Base-by-base conservation (phyloP, 2,113 vertebrate genomes). In the Oncorhynchus nerka region DNA sequence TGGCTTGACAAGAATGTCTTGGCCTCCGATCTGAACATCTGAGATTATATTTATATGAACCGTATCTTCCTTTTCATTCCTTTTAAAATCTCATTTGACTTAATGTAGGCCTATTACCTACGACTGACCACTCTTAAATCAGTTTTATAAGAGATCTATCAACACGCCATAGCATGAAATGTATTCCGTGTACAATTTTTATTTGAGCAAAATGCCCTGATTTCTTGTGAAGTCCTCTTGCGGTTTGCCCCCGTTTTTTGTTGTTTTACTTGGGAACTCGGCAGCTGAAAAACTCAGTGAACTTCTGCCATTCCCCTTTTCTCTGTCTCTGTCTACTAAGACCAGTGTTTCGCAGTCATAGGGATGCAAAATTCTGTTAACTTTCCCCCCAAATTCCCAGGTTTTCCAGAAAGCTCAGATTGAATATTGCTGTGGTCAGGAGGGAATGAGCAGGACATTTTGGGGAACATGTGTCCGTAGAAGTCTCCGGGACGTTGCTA, bases 261-360 rank as follows among this genome's bases (percentile, higher is more conserved):
- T 84, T 80, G 79, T 79, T 88, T 87, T 84, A 48, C 64, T 84
- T 84, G 82, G 79, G 80, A 81, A 80, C 78, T 76, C 9, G 49
- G 49, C 69, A 69, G 80, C 70, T 3, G 75, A 72, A 83, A 81
- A 90, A 90, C 89, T 83, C 79, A 0, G 61, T 86, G 89, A 89
- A 88, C 86, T 79, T 57, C 55, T 24, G 59, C 16, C 59, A 3
- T n/a, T 24, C n/a, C 16, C n/a, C 0, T 11, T 9, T 5, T 57
- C 55, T 57, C 55, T 57, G 4, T 55, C 57, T 62, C 59, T 24
- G 59, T 62, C 59, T 24, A 11, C 51, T 19, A 55, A 55, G 4
- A 55, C 49, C 12, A 55, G 49, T 55, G 4, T 55, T 15, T 55
- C 49, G 0, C 13, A 55, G 16, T 55, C 51, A 55, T 55, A 55